Base-by-base conservation (phyloP, 1,140 invertebrate genomes). In the Ridgeia piscesae region DNA sequence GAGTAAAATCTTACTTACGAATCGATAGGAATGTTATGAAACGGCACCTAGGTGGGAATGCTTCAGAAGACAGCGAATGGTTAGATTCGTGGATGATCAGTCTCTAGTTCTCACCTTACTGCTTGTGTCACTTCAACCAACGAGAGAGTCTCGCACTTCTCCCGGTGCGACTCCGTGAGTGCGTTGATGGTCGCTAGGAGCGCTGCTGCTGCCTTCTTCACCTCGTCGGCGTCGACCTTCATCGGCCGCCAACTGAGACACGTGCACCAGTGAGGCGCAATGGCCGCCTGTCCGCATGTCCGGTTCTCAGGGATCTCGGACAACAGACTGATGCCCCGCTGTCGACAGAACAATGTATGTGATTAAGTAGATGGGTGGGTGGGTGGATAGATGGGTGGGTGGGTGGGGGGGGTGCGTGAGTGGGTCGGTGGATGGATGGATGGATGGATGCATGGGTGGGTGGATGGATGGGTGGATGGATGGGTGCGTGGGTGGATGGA, bases 201-300 rank as follows among this genome's bases (percentile, higher is more conserved):
- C 17, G 97, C 96, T 6, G 95, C 93, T 0, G 97, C 97, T 0
- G 97, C 96, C 88, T 95, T 95, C 95, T 92, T 96, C 93, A 91
- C 96, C 89, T 96, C 96, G 48, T 94, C 92, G 91, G 96, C 94
- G 0, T 95, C 95, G 0, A 94, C 89, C 50, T 95, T 92, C 1
- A 97, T 95, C 93, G 96, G 94, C 93, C 97, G 94, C 98, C 98
- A 99, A 6, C 97, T 97, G 6, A 99, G 96, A 94, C 98, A 99
- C 33, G 98, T 97, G 94, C 99, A 99, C 98, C 98, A 99, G 95
- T 99, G 98, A 0, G 98, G 97, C 94, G 98, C 98, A 91, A 99
- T 98, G 48, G 97, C 98, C 6, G 98, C 98, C 95, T 98, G 97
- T 31, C 97, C 96, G 95, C 98, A 99, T 6, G 97, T 98, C 91